Percentiles rank a stretch among this genome's conserved stretches.
These are phyloP conservation scores for Margarornis squamiger DNA, from an alignment of 2,797 vertebrate genomes.

Conservation along the genomic window DNA sequence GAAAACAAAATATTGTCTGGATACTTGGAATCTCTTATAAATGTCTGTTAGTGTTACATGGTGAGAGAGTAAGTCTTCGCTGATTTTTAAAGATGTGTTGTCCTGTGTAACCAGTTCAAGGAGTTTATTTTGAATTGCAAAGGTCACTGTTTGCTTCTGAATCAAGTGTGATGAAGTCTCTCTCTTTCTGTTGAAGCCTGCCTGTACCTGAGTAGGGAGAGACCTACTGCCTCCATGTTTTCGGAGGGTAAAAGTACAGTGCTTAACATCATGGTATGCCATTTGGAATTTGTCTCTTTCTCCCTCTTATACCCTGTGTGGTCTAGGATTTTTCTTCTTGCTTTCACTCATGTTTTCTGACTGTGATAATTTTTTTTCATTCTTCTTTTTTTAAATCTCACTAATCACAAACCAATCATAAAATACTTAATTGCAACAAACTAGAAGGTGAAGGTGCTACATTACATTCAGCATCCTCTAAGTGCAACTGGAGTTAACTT, in stretches of 20 bases:
- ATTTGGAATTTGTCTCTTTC: slow-evolving; percentile 70
- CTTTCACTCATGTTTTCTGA: slow-evolving; percentile 48
- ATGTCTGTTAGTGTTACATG: neutral
- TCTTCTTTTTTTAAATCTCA: neutral
- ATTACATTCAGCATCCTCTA: neutral
- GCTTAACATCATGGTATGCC: slow-evolving; percentile 74
- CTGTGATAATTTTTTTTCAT: neutral
- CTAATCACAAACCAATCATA: neutral
- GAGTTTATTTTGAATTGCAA: slow-evolving; percentile 8
- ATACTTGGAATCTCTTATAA: neutral
- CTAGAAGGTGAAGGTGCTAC: neutral
- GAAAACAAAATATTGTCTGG: neutral
- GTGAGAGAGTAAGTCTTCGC: neutral
- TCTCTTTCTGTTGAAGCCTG: slow-evolving; percentile 78
- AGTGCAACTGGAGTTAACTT: neutral
- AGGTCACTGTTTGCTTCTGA: slow-evolving; percentile 47
- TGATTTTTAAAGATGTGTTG: neutral
- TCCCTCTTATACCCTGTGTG: slow-evolving; percentile 39
- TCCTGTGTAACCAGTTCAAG: neutral
- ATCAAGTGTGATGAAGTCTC: slow-evolving; percentile 71
- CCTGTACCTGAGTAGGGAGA: slow-evolving; percentile 75
- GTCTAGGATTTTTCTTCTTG: neutral
- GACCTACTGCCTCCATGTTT: slow-evolving; percentile 73
- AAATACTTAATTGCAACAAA: neutral
- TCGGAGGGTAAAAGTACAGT: slow-evolving; percentile 77